Evolutionary conservation across 2,113 vertebrate genomes (phyloP).

Genomic region (Ginglymostoma cirratum): DNA sequence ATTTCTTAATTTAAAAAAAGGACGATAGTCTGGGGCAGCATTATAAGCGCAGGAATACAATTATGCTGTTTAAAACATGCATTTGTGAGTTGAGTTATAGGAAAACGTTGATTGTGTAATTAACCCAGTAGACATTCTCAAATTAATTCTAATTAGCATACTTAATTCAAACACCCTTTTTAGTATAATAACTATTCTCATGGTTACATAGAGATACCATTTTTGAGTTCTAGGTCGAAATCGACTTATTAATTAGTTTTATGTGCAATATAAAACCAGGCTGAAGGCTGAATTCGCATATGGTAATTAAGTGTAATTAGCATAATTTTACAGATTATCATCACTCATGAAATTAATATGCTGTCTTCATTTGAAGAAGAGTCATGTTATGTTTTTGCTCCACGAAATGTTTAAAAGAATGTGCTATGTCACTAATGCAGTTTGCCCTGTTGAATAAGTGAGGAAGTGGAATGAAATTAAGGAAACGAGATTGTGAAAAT

Average conservation of each 20-base stretch:
- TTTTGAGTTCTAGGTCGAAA: background rate
- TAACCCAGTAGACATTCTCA: background rate
- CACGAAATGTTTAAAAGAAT: background rate
- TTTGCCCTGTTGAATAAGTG: background rate
- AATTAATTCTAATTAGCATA: background rate
- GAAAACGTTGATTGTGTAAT: conserved; percentile 1
- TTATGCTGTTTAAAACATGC: background rate
- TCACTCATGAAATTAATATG: background rate
- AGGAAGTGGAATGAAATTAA: background rate
- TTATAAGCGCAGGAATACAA: background rate
- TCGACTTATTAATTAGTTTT: background rate
- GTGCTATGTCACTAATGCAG: background rate
- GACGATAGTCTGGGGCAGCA: background rate
- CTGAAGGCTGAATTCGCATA: background rate
- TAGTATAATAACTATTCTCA: background rate
- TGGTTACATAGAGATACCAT: background rate
- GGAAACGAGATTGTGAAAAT: background rate
- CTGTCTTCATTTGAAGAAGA: background rate
- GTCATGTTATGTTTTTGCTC: background rate
- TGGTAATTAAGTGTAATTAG: background rate
- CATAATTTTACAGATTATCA: background rate
- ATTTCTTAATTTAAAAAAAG: background rate
- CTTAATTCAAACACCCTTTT: background rate
- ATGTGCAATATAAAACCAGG: background rate
- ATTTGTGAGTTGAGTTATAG: background rate